Percentiles rank a stretch among this genome's conserved stretches.
phyloP scores from a whole-genome alignment of 1,140 invertebrate species.

The Leptinotarsa texana region DNA sequence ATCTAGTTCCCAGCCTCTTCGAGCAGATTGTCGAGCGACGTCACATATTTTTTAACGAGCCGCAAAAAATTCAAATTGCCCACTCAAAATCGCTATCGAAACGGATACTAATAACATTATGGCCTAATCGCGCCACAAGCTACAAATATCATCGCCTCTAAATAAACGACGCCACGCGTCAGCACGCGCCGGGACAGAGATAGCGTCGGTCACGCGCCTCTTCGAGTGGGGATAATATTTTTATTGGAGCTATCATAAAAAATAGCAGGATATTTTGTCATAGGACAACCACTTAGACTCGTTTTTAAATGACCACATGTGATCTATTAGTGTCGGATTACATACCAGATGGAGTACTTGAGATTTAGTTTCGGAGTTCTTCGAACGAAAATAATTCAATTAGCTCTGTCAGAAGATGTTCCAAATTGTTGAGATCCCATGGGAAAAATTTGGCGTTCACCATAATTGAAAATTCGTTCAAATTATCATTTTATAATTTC shows the following conservation, averaged over 20 bases:
- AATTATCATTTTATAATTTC: too few species aligned
- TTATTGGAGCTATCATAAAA: background rate
- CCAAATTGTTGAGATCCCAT: too few species aligned
- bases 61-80: background rate
- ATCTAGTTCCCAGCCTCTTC: background rate
- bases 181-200: background rate
- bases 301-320: background rate
- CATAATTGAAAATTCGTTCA: too few species aligned
- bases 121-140: conserved; percentile 1
- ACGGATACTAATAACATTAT: background rate
- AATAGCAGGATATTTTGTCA: background rate
- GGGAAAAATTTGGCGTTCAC: too few species aligned
- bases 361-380: too few species aligned
- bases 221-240: background rate
- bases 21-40: background rate
- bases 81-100: background rate
- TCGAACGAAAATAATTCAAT: too few species aligned
- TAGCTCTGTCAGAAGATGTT: too few species aligned
- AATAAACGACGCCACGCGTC: conserved; percentile 1
- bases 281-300: background rate
- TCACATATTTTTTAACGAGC: background rate
- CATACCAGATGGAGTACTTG: too few species aligned
- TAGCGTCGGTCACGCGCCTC: background rate
- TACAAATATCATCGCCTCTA: conserved; percentile 8
- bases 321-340: too few species aligned